Conservation (phyloP, 2,113 vertebrate species). For the Pyrgilauda ruficollis region DNA sequence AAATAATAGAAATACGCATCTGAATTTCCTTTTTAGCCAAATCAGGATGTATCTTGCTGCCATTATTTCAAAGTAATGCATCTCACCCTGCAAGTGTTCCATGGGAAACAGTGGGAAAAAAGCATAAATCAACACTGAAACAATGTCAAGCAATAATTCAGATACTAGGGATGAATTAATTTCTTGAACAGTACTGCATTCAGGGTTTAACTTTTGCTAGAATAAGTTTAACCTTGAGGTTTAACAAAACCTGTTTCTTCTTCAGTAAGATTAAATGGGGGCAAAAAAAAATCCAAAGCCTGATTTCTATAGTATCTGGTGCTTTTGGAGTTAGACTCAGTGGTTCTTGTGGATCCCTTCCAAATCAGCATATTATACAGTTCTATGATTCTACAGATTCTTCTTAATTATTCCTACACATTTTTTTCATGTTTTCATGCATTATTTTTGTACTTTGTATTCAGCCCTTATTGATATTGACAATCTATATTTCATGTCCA, state of each 20-base stretch:
- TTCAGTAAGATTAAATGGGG: not conserved
- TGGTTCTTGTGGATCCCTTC: not conserved
- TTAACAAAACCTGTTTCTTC: not conserved
- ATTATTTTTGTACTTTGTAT: not conserved
- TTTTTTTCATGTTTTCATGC: not conserved
- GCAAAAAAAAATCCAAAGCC: not conserved
- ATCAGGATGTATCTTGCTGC: not conserved
- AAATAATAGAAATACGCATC: not conserved
- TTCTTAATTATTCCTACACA: not conserved
- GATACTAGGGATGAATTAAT: not conserved
- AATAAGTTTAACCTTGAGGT: not conserved
- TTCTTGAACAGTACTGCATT: not conserved
- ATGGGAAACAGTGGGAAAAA: not conserved
- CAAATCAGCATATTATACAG: not conserved
- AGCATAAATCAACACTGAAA: not conserved
- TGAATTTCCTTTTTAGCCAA: not conserved
- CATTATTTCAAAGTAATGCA: not conserved
- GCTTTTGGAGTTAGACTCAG: not conserved
- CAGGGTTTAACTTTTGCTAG: not conserved
- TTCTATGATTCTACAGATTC: not conserved
- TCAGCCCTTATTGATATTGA: not conserved
- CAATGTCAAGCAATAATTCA: not conserved
- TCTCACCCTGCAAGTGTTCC: not conserved
- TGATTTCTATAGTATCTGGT: not conserved
- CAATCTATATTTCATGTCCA: not conserved